phyloP scores from a whole-genome alignment of 2,113 vertebrate genomes.

The Egretta garzetta region DNA sequence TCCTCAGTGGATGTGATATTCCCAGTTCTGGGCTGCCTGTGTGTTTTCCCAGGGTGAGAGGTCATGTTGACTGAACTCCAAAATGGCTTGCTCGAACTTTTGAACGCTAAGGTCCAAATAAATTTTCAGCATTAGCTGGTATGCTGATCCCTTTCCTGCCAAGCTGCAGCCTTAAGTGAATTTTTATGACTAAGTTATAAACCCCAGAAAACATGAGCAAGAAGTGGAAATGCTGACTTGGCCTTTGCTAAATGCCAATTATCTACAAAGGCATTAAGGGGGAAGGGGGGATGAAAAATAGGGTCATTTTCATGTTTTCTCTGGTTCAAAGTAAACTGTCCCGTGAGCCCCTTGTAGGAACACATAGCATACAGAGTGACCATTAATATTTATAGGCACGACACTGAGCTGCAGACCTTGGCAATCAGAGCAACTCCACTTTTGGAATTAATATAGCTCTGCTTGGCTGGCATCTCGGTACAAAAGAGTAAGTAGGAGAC shows the following conservation, averaged over 20 bases:
- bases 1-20: not conserved
- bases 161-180: constrained; percentile 45
- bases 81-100: not conserved
- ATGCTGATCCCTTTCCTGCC: not conserved
- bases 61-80: constrained; percentile 14
- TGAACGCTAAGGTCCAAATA: not conserved
- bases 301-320: constrained; percentile 58
- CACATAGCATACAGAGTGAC: not conserved
- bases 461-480: not conserved
- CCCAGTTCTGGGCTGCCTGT: not conserved
- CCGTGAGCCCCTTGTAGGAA: not conserved
- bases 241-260: constrained; percentile 61
- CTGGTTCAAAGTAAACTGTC: constrained; percentile 45
- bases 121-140: not conserved
- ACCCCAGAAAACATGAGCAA: constrained; percentile 37
- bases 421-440: constrained; percentile 28
- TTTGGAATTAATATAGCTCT: not conserved
- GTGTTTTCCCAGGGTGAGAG: not conserved
- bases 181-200: constrained; percentile 64
- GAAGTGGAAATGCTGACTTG: constrained; percentile 54
- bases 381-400: constrained; percentile 55
- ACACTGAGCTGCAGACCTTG: constrained; percentile 30
- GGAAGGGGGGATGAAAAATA: constrained; percentile 3
- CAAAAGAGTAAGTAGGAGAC: not conserved
- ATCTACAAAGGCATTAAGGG: constrained; percentile 35